These are phyloP conservation scores for Toxotes lorentzi DNA, from an alignment of 2,797 vertebrate genomes.

Conservation along the genomic window DNA sequence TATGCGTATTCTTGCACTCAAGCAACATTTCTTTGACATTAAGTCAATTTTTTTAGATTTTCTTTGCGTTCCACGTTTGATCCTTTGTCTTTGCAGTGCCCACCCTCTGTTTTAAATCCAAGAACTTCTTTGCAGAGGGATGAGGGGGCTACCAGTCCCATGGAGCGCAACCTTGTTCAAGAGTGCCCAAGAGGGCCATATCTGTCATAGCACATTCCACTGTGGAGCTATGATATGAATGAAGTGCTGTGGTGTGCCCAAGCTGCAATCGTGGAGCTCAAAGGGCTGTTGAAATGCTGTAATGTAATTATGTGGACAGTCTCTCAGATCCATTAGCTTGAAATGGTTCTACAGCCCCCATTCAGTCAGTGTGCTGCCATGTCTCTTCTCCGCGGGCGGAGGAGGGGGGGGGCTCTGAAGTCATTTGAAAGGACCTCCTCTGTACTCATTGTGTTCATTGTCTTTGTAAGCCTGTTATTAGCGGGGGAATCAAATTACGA, in stretches of 20 bases:
- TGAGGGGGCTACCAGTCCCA: slow-evolving; percentile 63
- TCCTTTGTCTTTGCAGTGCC: slow-evolving; percentile 76
- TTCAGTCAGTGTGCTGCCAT: slow-evolving; percentile 79
- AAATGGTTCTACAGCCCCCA: slow-evolving; percentile 74
- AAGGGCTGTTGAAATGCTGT: slow-evolving; percentile 78
- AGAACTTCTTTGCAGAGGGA: slow-evolving; percentile 56
- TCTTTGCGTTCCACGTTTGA: slow-evolving; percentile 69
- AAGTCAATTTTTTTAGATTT: slow-evolving; percentile 69
- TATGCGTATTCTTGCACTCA: slow-evolving; percentile 43
- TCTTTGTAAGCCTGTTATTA: slow-evolving; percentile 86
- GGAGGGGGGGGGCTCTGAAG: slow-evolving; percentile 74
- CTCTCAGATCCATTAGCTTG: slow-evolving; percentile 80
- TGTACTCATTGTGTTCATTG: slow-evolving; percentile 86
- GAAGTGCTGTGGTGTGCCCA: slow-evolving; percentile 70
- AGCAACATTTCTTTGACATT: slow-evolving; percentile 61
- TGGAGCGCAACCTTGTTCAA: slow-evolving; percentile 72
- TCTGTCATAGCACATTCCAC: slow-evolving; percentile 84
- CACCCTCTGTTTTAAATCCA: slow-evolving; percentile 75
- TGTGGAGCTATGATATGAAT: slow-evolving; percentile 78
- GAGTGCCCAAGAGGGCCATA: slow-evolving; percentile 72
- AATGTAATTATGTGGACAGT: slow-evolving; percentile 86
- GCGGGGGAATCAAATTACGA: slow-evolving; percentile 82
- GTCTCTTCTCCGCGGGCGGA: slow-evolving; percentile 67
- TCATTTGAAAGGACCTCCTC: slow-evolving; percentile 85
- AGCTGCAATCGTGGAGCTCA: slow-evolving; percentile 71